Percentiles rank a stretch among this genome's conserved stretches.
Conservation (phyloP, 2,797 vertebrate genomes). For the Microchirus variegatus region DNA sequence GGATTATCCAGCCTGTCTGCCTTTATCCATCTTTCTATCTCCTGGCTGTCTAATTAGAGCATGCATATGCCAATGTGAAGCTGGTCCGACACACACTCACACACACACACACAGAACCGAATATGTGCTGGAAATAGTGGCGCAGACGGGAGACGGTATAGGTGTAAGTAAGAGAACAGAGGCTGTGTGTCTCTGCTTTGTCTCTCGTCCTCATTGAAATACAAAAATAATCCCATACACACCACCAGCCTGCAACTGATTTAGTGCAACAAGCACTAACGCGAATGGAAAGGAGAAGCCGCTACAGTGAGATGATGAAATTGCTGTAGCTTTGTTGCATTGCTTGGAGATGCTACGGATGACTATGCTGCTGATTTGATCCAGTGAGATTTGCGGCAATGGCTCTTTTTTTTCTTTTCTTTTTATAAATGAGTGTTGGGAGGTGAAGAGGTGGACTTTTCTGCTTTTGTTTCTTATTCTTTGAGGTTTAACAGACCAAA, state of each 20-base stretch:
- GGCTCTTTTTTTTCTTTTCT: no score
- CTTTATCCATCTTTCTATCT: constrained; percentile 24
- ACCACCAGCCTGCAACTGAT: constrained; percentile 27
- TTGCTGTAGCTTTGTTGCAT: constrained; percentile 5
- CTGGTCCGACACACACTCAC: constrained; percentile 9
- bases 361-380: constrained; percentile 32
- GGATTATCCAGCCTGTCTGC: constrained; percentile 38
- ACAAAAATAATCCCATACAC: constrained; percentile 58
- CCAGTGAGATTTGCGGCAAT: constrained; percentile 6
- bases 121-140: constrained; percentile 56
- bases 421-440: not conserved
- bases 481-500: constrained; percentile 34
- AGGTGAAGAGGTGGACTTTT: constrained; percentile 14
- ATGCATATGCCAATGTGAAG: constrained; percentile 33
- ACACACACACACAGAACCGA: constrained; percentile 23
- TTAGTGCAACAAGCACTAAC: constrained; percentile 15
- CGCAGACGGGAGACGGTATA: constrained; percentile 47
- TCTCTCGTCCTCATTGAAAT: constrained; percentile 37
- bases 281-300: constrained; percentile 18
- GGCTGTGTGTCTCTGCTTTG: constrained; percentile 33
- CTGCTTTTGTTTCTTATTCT: constrained; percentile 22
- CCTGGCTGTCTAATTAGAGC: constrained; percentile 35
- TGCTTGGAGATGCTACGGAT: constrained; percentile 14
- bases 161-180: constrained; percentile 33
- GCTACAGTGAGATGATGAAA: constrained; percentile 20